Percentiles rank a stretch among this genome's conserved stretches.
These are phyloP conservation scores for Phthorimaea operculella DNA, from an alignment of 1,140 invertebrate species.

Conservation along the genomic window DNA sequence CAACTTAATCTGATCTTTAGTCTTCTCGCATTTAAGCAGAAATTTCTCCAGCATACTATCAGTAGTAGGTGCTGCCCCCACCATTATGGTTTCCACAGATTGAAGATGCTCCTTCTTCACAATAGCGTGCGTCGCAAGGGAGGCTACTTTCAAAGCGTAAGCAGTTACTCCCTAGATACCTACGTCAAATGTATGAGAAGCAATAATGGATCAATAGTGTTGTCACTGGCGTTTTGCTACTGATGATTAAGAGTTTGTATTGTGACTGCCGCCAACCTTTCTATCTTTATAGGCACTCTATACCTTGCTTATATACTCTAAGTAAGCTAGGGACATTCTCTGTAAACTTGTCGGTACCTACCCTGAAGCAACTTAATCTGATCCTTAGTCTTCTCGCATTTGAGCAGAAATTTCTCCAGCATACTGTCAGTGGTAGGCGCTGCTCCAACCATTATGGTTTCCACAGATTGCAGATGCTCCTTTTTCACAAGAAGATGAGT, in stretches of 20 bases:
- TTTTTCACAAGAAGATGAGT: conserved; percentile 72
- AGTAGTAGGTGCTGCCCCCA: conserved; percentile 73
- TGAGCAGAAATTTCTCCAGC: conserved; percentile 71
- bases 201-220: too few relatives aligned
- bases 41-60: conserved; percentile 73
- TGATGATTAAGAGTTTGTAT: too few relatives aligned
- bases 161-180: too few relatives aligned
- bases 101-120: conserved; percentile 71
- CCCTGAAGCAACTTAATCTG: conserved; percentile 70
- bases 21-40: conserved; percentile 65
- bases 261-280: too few relatives aligned
- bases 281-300: too few relatives aligned
- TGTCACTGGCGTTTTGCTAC: too few relatives aligned
- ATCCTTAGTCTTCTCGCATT: conserved; percentile 66
- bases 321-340: too few relatives aligned
- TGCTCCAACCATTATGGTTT: conserved; percentile 72
- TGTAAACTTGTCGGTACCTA: too few relatives aligned
- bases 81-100: conserved; percentile 69
- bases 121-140: too few relatives aligned
- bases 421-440: conserved; percentile 73
- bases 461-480: conserved; percentile 70
- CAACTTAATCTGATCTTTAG: conserved; percentile 63
- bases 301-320: too few relatives aligned
- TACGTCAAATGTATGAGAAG: too few relatives aligned
- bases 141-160: too few relatives aligned